phyloP scores from a whole-genome alignment of 2,113 vertebrate species.

The Phylloscopus trochiloides region DNA sequence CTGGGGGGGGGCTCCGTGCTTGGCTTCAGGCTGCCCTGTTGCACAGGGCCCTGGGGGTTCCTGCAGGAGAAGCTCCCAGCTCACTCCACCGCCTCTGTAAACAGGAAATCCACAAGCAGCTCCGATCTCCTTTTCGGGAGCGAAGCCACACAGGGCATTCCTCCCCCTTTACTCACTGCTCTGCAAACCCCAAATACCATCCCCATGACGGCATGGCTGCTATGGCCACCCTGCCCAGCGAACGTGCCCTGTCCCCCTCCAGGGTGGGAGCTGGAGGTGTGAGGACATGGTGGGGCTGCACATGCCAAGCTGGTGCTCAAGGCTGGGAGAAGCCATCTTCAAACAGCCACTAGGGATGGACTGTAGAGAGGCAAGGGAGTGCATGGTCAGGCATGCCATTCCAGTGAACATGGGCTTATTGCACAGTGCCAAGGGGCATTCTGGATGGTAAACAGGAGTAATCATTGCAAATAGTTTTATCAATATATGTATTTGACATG shows the following conservation, averaged over 20 bases:
- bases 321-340: neutral
- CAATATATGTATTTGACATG: too few relatives aligned
- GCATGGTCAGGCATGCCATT: neutral
- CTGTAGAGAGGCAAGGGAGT: fast-evolving
- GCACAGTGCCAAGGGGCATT: neutral
- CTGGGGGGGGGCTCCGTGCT: neutral
- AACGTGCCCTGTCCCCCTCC: fast-evolving
- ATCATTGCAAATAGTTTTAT: neutral
- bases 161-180: conserved; percentile 43
- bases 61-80: neutral
- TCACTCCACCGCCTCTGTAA: neutral
- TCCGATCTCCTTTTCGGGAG: conserved; percentile 41
- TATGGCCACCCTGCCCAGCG: neutral
- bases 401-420: neutral
- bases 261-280: neutral
- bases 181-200: conserved; percentile 36
- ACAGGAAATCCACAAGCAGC: conserved; percentile 52
- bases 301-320: fast-evolving
- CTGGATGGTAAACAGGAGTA: neutral
- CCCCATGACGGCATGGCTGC: fast-evolving
- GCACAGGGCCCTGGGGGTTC: neutral
- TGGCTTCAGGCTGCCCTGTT: neutral
- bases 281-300: neutral
- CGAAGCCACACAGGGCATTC: neutral
- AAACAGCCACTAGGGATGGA: neutral